Evolutionary conservation across 2,797 vertebrate genomes (phyloP), one percentile per base, ranked within the genome.

Genomic region (Hoplostethus atlanticus): DNA sequence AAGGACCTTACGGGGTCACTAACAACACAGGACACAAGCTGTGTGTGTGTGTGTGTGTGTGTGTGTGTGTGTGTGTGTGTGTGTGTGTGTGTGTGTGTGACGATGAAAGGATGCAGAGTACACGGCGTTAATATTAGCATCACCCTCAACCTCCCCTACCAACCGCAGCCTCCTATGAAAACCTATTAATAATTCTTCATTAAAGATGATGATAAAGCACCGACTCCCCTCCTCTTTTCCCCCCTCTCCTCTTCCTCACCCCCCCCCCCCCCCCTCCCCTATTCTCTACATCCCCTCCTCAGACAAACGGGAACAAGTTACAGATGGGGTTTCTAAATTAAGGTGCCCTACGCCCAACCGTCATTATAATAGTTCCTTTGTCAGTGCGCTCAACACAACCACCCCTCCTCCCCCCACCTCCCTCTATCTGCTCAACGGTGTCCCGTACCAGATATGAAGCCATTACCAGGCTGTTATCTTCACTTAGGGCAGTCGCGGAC

Each of bases 161-260:
- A 77, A 68, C 80, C 31, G 28, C 67, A 75, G 77, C 53, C 72
- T 55, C 64, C 68, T 16, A 82, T 76, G 65, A 82, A 87, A 89
- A 76, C 65, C 87, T 88, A 92, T 91, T 90, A 88, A 88, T 88
- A 87, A 84, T 83, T 80, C 86, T 85, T 21, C 84, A 93, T 93
- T 93, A 89, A 90, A 86, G 87, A 62, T 76, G 5, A 78, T 84
- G 80, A 89, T 84, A 72, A 79, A 84, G 77, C 62, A 38, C 72
- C 13, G 12, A 2, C 40, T n/a, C n/a, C 50, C 40, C 52, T 55
- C 28, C 31, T 38, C 34, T 34, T 34, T 34, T 4, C 40, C 16
- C n/a, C 68, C 50, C 10, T 11, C 15, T 46, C 57, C 54, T 64
- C 60, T 47, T 59, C 66, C 12, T 42, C 56, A 0, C 34, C 63